Evolutionary conservation across 2,888 invertebrate genomes (phyloP).

Genomic region (Tinea semifulvella): DNA sequence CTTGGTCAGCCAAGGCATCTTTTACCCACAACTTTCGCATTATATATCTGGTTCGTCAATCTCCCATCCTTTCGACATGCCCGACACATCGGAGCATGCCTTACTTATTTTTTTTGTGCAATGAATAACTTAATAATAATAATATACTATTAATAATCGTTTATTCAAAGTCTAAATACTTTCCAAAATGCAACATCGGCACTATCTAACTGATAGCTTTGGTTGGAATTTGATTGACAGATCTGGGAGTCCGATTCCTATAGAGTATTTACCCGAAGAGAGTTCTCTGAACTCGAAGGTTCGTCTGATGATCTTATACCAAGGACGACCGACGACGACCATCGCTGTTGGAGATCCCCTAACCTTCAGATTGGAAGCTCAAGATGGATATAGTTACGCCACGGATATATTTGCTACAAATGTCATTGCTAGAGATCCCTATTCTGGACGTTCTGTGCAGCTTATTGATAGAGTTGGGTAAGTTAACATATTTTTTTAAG

Average conservation of each 20-base stretch:
- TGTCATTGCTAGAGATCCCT: constrained; percentile 91
- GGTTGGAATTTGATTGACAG: constrained; percentile 67
- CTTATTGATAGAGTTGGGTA: constrained; percentile 91
- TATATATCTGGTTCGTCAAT: too few species aligned
- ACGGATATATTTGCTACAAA: constrained; percentile 93
- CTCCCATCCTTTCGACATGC: too few species aligned
- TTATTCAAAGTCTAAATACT: constrained; percentile 47
- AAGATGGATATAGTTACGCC: constrained; percentile 88
- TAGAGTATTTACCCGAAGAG: constrained; percentile 91
- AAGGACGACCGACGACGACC: constrained; percentile 90
- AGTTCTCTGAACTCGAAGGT: constrained; percentile 91
- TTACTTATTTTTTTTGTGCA: too few species aligned
- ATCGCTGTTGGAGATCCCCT: constrained; percentile 93
- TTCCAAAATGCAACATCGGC: constrained; percentile 21
- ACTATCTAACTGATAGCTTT: constrained; percentile 55
- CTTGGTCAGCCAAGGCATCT: too few species aligned
- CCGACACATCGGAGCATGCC: too few species aligned
- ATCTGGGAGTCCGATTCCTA: constrained; percentile 91
- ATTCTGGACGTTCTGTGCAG: constrained; percentile 89
- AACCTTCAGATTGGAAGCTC: constrained; percentile 88
- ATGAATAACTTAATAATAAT: not conserved
- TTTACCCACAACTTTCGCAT: too few species aligned
- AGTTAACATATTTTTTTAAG: too few species aligned
- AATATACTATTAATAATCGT: constrained; percentile 18
- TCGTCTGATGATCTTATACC: constrained; percentile 84